phyloP scores from a whole-genome alignment of 2,797 vertebrate species.

The Xenops minutus region DNA sequence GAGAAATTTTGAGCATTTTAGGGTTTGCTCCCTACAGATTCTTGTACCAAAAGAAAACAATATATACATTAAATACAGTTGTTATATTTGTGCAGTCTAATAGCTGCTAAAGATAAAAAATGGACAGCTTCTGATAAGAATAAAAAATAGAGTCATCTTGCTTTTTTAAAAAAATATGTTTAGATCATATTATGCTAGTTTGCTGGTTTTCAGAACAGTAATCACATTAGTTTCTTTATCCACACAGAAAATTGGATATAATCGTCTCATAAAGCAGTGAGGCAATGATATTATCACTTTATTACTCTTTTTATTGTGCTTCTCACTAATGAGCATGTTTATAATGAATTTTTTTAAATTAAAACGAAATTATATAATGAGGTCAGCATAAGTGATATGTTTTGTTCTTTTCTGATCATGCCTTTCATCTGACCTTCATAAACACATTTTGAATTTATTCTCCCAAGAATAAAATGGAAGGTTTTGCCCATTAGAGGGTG shows the following conservation, averaged over 20 bases:
- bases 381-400: background rate
- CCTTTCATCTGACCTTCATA: background rate
- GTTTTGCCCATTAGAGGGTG: background rate
- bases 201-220: conserved; percentile 16
- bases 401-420: background rate
- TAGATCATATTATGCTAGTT: background rate
- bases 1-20: background rate
- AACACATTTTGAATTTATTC: background rate
- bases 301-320: conserved; percentile 29
- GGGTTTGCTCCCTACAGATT: background rate
- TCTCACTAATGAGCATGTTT: background rate
- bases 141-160: background rate
- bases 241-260: conserved; percentile 34
- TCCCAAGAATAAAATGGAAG: background rate
- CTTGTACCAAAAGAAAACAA: background rate
- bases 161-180: background rate
- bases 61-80: background rate
- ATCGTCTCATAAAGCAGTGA: conserved; percentile 35
- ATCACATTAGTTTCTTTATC: conserved; percentile 47
- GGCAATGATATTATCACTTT: conserved; percentile 45
- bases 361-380: conserved; percentile 1
- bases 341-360: background rate
- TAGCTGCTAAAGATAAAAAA: background rate
- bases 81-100: background rate
- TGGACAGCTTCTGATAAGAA: background rate